A percentile compares a stretch with the other conserved stretches of the same genome.
Evolutionary conservation across 2,888 invertebrate genomes (phyloP).

Genomic region (Cistogaster globosa): DNA sequence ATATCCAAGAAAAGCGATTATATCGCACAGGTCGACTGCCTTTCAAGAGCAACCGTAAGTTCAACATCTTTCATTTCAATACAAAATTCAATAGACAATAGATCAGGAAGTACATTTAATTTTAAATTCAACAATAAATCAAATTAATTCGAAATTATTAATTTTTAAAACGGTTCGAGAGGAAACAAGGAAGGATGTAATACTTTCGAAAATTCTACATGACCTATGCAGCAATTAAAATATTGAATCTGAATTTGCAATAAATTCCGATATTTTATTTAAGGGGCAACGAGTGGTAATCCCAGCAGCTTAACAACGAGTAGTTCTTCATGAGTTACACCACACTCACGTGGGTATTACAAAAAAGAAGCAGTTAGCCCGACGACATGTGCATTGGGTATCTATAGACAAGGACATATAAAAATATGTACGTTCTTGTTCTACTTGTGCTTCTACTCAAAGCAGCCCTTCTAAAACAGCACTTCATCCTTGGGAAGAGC

Average conservation of each 20-base stretch:
- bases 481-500: conserved; percentile 59
- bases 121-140: background rate
- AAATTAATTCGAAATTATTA: background rate
- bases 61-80: background rate
- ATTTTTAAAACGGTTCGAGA: conserved; percentile 11
- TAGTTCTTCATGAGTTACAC: background rate
- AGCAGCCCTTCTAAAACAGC: conserved; percentile 41
- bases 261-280: background rate
- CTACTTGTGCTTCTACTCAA: conserved; percentile 62
- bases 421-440: conserved; percentile 2
- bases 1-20: conserved; percentile 34
- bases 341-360: background rate
- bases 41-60: background rate
- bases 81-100: too few species aligned
- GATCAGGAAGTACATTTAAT: too few species aligned
- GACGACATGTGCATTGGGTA: conserved; percentile 50
- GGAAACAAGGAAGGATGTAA: background rate
- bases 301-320: background rate
- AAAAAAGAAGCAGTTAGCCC: too few species aligned
- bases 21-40: background rate
- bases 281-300: background rate
- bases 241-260: conserved; percentile 13
- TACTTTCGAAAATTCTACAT: background rate
- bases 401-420: conserved; percentile 43
- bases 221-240: background rate